A percentile compares a stretch with the other conserved stretches of the same genome.
Evolutionary conservation across 2,113 vertebrate genomes (phyloP).

Genomic region (Laterallus jamaicensis): DNA sequence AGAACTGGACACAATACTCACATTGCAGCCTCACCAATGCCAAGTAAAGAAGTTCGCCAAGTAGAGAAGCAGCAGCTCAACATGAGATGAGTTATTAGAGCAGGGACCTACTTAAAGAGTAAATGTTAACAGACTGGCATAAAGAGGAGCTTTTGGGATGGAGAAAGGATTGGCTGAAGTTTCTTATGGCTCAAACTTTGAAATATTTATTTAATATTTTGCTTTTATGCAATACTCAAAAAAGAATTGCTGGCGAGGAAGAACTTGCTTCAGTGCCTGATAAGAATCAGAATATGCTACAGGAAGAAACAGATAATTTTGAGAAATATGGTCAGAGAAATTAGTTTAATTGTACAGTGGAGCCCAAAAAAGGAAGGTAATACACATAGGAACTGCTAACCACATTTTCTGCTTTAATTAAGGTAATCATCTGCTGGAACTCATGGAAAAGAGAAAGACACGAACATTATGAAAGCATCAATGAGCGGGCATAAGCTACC

Average conservation of each 20-base stretch:
- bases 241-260: neutral
- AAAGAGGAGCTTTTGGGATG: neutral
- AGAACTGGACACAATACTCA: too few species aligned
- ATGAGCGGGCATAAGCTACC: neutral
- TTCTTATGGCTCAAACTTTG: neutral
- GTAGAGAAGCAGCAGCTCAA: neutral
- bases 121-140: neutral
- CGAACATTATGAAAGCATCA: neutral
- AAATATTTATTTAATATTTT: neutral
- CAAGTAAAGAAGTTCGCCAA: too few species aligned
- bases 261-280: neutral
- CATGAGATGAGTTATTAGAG: neutral
- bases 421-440: neutral
- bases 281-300: neutral
- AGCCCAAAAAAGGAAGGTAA: neutral
- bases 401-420: constrained; percentile 4
- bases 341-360: neutral
- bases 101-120: neutral
- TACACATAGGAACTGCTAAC: neutral
- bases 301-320: neutral
- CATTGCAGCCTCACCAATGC: too few species aligned
- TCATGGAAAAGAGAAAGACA: neutral
- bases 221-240: neutral
- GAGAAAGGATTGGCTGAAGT: neutral
- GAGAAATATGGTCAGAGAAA: neutral